These are phyloP conservation scores for Chaetodon trifascialis DNA, from an alignment of 2,113 vertebrate species.

Conservation along the genomic window DNA sequence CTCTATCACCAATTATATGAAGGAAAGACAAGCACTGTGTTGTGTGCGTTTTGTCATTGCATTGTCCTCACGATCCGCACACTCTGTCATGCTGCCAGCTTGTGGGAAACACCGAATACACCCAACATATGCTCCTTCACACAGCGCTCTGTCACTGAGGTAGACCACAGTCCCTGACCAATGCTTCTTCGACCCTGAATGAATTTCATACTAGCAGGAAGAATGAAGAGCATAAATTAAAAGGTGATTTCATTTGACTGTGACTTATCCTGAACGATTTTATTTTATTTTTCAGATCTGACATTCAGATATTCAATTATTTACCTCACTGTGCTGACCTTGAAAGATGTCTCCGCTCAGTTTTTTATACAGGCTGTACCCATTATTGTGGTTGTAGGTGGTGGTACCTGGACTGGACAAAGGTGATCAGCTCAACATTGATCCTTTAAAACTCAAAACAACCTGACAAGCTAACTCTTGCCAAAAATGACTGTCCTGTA, in stretches of 20 bases:
- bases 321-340: background rate
- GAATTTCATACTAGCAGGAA: background rate
- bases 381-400: background rate
- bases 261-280: background rate
- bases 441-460: too few species aligned
- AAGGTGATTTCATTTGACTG: background rate
- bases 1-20: background rate
- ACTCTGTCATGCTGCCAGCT: background rate
- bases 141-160: background rate
- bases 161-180: background rate
- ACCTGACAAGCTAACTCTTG: background rate
- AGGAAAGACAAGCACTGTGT: too few species aligned
- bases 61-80: background rate
- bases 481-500: background rate
- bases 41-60: background rate
- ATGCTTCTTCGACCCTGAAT: background rate
- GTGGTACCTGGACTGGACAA: background rate
- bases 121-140: background rate
- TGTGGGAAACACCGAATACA: background rate
- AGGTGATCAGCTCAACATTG: too few species aligned
- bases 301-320: background rate
- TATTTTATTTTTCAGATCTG: background rate
- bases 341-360: background rate
- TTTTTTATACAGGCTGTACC: too few species aligned
- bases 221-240: background rate